Evolutionary conservation across 2,888 invertebrate species (phyloP).

Genomic region (Clunio marinus): DNA sequence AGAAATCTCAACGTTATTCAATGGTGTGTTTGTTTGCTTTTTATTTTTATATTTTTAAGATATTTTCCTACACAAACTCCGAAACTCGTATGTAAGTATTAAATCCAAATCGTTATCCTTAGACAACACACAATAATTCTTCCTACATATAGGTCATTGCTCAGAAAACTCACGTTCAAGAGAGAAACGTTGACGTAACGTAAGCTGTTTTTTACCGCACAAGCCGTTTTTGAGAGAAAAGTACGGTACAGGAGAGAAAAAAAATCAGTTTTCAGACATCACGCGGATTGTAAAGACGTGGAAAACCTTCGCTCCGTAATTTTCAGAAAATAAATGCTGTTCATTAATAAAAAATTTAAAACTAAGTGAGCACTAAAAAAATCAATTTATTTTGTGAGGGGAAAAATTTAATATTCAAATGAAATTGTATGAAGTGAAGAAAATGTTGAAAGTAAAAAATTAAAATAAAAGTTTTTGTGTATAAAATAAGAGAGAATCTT

Average conservation of each 20-base stretch:
- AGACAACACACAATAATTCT: slow-evolving; percentile 5
- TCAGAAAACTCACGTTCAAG: not conserved
- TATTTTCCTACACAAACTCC: too few relatives aligned
- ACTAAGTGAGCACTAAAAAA: not conserved
- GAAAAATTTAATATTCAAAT: slow-evolving; percentile 17
- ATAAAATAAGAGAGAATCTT: not conserved
- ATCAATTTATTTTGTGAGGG: slow-evolving; percentile 11
- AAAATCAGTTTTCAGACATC: slow-evolving; percentile 32
- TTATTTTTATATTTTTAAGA: too few relatives aligned
- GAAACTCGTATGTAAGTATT: too few relatives aligned
- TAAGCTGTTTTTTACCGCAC: not conserved
- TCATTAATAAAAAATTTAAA: slow-evolving; percentile 1
- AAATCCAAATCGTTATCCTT: too few relatives aligned
- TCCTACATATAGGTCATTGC: slow-evolving; percentile 2
- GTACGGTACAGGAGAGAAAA: slow-evolving; percentile 14
- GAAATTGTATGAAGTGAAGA: not conserved
- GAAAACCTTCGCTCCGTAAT: not conserved
- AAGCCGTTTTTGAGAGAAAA: slow-evolving; percentile 20
- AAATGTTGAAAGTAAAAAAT: not conserved
- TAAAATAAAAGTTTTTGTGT: not conserved
- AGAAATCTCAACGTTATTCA: too few relatives aligned
- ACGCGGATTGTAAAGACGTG: slow-evolving; percentile 10
- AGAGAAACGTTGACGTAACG: not conserved
- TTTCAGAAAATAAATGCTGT: not conserved
- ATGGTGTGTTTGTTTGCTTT: too few relatives aligned